Base-by-base conservation (phyloP, 2,113 vertebrate species). In the Neodontobutis hainanensis region DNA sequence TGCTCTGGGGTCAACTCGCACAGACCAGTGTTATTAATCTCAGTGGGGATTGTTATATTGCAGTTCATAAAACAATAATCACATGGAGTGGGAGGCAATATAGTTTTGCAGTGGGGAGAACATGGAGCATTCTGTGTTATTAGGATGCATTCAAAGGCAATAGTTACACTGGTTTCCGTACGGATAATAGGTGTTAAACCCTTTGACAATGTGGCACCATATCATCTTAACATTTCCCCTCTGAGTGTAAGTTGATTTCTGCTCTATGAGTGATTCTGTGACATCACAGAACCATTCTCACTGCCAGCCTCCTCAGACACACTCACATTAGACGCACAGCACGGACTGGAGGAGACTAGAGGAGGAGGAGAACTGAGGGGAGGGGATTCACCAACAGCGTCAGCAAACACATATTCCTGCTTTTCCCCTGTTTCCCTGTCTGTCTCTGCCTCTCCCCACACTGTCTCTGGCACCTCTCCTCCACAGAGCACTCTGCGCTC, bases 371-470 rank as follows among this genome's bases (percentile, higher is more conserved):
- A 83, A 49, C n/a, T 34, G 62, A 51, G 80, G 70, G 90, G 89
- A 85, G 89, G 87, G 75, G 67, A 81, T 68, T 72, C 43, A 53
- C 52, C 34, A 51, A 76, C 19, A 67, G 73, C 84, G 73, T 78
- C 84, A 90, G 84, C 78, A 86, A 86, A 71, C 65, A 75, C 85
- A 66, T 68, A 65, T 72, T 86, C 61, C 70, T 64, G 78, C 70
- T 84, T 88, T 87, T 65, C 60, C 80, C 73, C 53, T 63, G 46
- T 73, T 77, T 62, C 9, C 60, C 48, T 42, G 61, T 63, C 70
- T 27, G 56, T 65, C 51, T 70, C 55, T 68, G 68, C 16, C 52
- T 38, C 76, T 65, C 61, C 52, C 63, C 48, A 40, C 38, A 40
- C 12, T 55, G 52, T 55, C 52, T 55, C 38, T 8, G 38, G 52